These are phyloP conservation scores for Pantherophis vulpinus DNA, from an alignment of 2,797 vertebrate genomes.

Conservation along the genomic window DNA sequence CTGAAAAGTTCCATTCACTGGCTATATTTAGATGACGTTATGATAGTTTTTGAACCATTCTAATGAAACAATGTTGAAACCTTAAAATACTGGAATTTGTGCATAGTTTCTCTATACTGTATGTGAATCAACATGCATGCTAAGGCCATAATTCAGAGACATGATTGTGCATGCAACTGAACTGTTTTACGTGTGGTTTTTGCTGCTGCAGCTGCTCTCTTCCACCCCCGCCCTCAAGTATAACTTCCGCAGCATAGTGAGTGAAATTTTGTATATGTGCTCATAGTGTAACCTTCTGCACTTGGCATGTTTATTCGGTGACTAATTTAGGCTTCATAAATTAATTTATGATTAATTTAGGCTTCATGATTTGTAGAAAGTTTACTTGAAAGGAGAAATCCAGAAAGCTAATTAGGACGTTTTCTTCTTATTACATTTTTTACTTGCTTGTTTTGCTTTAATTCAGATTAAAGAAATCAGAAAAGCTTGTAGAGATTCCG, in stretches of 20 bases:
- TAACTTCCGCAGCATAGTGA: not conserved
- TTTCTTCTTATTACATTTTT: not conserved
- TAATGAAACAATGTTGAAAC: not conserved
- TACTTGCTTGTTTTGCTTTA: not conserved
- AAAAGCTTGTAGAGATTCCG: slow-evolving; percentile 84
- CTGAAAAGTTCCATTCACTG: slow-evolving; percentile 24
- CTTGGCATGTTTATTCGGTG: no score
- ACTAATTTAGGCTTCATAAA: not conserved
- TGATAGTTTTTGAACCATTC: slow-evolving; percentile 30
- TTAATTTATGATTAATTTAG: not conserved
- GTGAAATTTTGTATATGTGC: not conserved
- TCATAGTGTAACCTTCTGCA: not conserved
- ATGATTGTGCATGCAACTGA: not conserved
- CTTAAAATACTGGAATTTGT: not conserved
- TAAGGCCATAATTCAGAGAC: not conserved
- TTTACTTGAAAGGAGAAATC: not conserved
- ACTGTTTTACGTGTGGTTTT: not conserved
- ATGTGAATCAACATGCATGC: not conserved
- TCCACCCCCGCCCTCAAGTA: not conserved
- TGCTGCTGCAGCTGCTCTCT: not conserved
- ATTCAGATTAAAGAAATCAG: slow-evolving; percentile 88
- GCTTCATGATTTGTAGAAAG: not conserved
- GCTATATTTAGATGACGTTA: slow-evolving; percentile 37
- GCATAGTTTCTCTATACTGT: not conserved
- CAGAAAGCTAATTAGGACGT: not conserved